phyloP scores from a whole-genome alignment of 2,797 vertebrate genomes.

The Lycodopsis pacificus region DNA sequence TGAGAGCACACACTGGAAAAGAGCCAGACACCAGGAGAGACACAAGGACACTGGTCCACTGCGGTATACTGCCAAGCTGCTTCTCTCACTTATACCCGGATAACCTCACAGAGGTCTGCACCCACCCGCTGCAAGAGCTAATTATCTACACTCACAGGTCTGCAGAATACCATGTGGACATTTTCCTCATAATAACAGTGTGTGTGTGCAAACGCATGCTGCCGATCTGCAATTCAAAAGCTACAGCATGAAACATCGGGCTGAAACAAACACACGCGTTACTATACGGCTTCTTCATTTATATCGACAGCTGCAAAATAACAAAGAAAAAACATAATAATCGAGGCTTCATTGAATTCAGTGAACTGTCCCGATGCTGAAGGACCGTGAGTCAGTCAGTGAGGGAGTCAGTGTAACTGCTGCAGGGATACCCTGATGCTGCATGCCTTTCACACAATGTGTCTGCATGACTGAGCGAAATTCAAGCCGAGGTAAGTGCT shows the following conservation, averaged over 20 bases:
- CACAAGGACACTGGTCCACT: constrained; percentile 78
- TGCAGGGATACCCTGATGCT: constrained; percentile 67
- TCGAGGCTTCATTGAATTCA: constrained; percentile 24
- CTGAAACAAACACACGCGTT: neutral
- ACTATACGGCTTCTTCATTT: neutral
- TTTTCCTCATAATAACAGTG: neutral
- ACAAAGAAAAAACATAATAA: neutral
- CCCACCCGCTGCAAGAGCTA: neutral
- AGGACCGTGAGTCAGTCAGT: constrained; percentile 34
- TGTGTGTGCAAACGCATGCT: neutral
- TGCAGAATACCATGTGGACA: constrained; percentile 9
- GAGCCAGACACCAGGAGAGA: constrained; percentile 75
- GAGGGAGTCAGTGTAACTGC: constrained; percentile 65
- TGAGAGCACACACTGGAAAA: constrained; percentile 68
- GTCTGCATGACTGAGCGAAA: constrained; percentile 58
- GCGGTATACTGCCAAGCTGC: constrained; percentile 68
- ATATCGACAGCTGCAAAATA: constrained; percentile 9
- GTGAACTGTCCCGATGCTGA: constrained; percentile 40
- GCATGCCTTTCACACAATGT: constrained; percentile 32
- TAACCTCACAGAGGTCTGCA: constrained; percentile 35
- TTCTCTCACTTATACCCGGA: constrained; percentile 22
- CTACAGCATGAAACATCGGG: neutral
- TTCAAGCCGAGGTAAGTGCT: constrained; percentile 61
- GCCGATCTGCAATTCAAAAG: constrained; percentile 10
- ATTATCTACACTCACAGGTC: neutral